A percentile compares a stretch with the other conserved stretches of the same genome.
Evolutionary conservation across 2,888 invertebrate species (phyloP).

Genomic region (Callyntrura guangdongensis): DNA sequence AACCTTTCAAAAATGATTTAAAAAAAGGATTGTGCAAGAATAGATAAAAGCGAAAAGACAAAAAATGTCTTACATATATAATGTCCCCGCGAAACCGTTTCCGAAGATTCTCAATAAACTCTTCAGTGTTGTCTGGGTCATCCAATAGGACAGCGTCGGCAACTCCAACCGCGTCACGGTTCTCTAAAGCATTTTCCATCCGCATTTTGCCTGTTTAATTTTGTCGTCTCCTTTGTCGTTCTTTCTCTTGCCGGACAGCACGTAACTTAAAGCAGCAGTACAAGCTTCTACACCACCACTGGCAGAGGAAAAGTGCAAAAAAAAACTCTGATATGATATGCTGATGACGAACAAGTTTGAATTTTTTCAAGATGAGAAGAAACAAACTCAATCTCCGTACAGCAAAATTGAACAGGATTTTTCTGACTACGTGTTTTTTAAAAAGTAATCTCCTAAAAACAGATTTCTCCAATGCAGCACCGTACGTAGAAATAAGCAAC

Average conservation of each 20-base stretch:
- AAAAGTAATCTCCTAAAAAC: background rate
- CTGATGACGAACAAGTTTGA: conserved; percentile 23
- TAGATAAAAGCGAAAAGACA: background rate
- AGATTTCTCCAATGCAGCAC: background rate
- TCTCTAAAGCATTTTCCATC: conserved; percentile 82
- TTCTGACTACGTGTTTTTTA: background rate
- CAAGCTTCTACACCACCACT: background rate
- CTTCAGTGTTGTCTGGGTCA: conserved; percentile 92
- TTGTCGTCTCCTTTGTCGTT: background rate
- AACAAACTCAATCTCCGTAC: background rate
- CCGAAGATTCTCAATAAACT: conserved; percentile 94
- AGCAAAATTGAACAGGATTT: background rate
- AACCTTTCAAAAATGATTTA: conserved; percentile 2
- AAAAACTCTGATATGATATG: background rate
- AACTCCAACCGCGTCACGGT: conserved; percentile 92
- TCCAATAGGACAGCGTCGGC: conserved; percentile 97
- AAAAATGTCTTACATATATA: conserved; percentile 92
- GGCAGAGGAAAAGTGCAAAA: background rate
- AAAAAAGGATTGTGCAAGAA: background rate
- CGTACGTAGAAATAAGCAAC: background rate
- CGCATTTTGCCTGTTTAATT: conserved; percentile 58
- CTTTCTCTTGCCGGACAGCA: too few species aligned
- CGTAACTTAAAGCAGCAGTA: background rate
- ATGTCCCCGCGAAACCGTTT: conserved; percentile 95
- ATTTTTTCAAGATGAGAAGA: background rate